Conservation (phyloP, 2,888 invertebrate species). For the Patella pellucida region DNA sequence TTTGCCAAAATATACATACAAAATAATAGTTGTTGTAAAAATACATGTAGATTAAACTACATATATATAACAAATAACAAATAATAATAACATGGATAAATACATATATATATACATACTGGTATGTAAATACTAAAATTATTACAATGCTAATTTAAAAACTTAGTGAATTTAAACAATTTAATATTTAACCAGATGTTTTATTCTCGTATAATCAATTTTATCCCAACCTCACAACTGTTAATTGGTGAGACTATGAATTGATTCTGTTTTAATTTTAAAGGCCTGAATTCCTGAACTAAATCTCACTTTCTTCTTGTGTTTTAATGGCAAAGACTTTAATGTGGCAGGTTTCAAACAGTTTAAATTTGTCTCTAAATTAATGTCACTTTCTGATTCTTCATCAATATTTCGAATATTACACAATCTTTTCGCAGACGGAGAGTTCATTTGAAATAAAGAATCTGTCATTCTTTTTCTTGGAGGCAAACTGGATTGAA, state of each 20-base stretch:
- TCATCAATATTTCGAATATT: slow-evolving; percentile 23
- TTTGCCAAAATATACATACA: too few species aligned
- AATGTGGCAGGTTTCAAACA: slow-evolving; percentile 15
- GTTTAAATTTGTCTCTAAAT: slow-evolving; percentile 7
- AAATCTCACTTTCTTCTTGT: slow-evolving; percentile 23
- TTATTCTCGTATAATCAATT: too few species aligned
- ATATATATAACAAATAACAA: too few species aligned
- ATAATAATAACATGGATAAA: too few species aligned
- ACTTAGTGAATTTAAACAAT: too few species aligned
- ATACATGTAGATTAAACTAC: too few species aligned
- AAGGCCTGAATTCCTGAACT: slow-evolving; percentile 18
- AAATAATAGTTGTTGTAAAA: too few species aligned
- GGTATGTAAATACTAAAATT: too few species aligned
- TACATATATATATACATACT: too few species aligned
- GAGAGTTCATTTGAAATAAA: neutral
- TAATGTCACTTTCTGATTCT: slow-evolving; percentile 16
- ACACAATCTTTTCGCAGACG: slow-evolving; percentile 11
- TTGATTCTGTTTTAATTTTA: slow-evolving; percentile 20
- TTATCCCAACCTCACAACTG: too few species aligned
- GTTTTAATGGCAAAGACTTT: slow-evolving; percentile 17
- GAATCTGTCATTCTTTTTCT: neutral
- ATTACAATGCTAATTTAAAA: too few species aligned
- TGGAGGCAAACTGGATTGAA: slow-evolving; percentile 14
- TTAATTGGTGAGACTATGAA: neutral
- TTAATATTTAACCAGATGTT: too few species aligned